A percentile compares a stretch with the other conserved stretches of the same genome.
phyloP scores from a whole-genome alignment of 2,113 vertebrate species.

The Dasypus novemcinctus region DNA sequence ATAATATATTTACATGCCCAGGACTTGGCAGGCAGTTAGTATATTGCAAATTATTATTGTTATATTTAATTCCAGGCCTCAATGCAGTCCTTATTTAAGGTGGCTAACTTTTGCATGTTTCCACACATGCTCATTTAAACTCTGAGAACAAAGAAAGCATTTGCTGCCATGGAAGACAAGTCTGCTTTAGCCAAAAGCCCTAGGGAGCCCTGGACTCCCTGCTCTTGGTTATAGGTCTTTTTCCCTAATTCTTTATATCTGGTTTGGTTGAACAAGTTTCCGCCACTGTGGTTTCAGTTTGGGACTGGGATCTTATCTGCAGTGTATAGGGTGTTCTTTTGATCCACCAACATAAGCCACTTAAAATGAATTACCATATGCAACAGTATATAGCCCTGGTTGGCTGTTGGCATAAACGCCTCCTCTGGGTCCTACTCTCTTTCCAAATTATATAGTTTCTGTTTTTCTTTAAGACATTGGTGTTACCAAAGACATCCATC shows the following conservation, averaged over 20 bases:
- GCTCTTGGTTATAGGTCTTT: background rate
- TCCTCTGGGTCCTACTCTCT: slow-evolving; percentile 9
- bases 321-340: slow-evolving; percentile 9
- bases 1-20: background rate
- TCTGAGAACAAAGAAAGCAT: background rate
- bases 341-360: slow-evolving; percentile 44
- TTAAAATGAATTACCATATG: slow-evolving; percentile 60
- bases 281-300: slow-evolving; percentile 41
- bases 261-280: slow-evolving; percentile 37
- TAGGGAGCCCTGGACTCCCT: background rate
- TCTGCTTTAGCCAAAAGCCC: background rate
- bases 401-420: background rate
- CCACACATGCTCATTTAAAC: background rate
- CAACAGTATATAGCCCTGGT: background rate
- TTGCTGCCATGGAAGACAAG: background rate
- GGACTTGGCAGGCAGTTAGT: background rate
- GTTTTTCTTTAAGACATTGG: background rate
- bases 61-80: background rate
- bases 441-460: background rate
- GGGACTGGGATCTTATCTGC: slow-evolving; percentile 49
- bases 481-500: slow-evolving; percentile 16
- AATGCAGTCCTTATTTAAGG: background rate
- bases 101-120: background rate
- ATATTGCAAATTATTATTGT: background rate
- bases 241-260: slow-evolving; percentile 31